These are phyloP conservation scores for Poeciliopsis paucimaculata DNA, from an alignment of 2,797 vertebrate genomes.

Conservation along the genomic window DNA sequence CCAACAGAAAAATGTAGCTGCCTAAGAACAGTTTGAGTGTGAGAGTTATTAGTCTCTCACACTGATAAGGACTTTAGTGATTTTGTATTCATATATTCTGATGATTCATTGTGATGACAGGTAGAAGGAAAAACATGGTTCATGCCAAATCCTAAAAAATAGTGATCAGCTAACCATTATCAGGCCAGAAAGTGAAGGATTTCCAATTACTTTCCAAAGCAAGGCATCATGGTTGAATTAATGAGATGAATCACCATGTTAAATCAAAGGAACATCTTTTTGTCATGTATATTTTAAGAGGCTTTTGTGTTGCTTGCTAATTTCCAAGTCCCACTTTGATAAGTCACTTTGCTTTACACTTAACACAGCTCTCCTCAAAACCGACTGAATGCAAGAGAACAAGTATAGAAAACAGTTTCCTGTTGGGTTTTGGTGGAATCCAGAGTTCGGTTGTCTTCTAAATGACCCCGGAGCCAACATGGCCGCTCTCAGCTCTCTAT, in stretches of 20 bases:
- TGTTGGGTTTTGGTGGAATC: background rate
- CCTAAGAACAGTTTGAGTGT: no score
- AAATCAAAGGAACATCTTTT: constrained; percentile 10
- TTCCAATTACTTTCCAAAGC: background rate
- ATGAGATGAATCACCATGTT: background rate
- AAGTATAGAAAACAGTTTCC: background rate
- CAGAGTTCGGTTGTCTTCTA: constrained; percentile 11
- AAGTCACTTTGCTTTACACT: constrained; percentile 10
- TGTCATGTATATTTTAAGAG: constrained; percentile 8
- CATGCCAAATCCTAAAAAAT: background rate
- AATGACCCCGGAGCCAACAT: background rate
- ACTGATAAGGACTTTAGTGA: background rate
- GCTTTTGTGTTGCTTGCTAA: constrained; percentile 16
- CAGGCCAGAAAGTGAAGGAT: background rate
- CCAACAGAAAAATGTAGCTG: no score
- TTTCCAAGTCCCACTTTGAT: constrained; percentile 17
- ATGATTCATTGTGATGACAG: background rate
- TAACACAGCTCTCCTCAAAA: background rate
- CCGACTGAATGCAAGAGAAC: constrained; percentile 14
- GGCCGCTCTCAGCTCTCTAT: background rate
- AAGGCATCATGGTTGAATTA: background rate
- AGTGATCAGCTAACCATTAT: background rate
- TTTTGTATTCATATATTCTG: constrained; percentile 5
- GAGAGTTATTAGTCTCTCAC: background rate
- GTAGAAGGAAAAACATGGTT: background rate